Evolutionary conservation across 2,113 vertebrate species (phyloP), one percentile per base, ranked within the genome.

Genomic region (Balaeniceps rex): DNA sequence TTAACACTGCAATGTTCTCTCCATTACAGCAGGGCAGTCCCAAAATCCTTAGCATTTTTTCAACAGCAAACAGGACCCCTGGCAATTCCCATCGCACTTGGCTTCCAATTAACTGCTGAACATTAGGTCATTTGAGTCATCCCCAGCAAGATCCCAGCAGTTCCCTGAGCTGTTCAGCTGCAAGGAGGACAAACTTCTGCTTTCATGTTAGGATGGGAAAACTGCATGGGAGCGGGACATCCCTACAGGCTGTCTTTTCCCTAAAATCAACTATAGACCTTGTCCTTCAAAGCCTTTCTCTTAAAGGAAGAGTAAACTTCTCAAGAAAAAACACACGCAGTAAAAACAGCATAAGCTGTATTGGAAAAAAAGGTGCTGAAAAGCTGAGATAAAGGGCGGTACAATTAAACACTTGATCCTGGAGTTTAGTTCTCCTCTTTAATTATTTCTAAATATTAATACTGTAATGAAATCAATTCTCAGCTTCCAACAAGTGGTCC

Each of bases 391-490:
- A 83, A 84, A 91, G 63, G 83, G 46, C 0, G 5, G 17, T 49
- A 89, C 80, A 94, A 94, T 88, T 83, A 95, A 87, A 83, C 51
- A 85, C 89, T 88, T 72, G 33, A 89, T 94, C 16, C 26, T 83
- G 46, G 58, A 87, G 54, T 76, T 92, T 49, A 91, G 34, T 80
- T 91, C 76, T 81, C 58, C 64, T 93, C 82, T 70, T 86, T 63
- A 97, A 94, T 96, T 94, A 95, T 83, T 94, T 91, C 97, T 94
- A 89, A 96, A 88, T 94, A 93, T 51, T 94, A 97, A 94, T 90
- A 74, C 63, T 86, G 51, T 36, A 81, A 84, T 47, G 78, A 95
- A 94, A 96, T 90, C n/a, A 87, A 86, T 93, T 44, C 82, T 93
- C 87, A 60, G 21, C 61, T 87, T 78, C 57, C 91, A 97, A 74